Evolutionary conservation across 2,797 vertebrate species (phyloP).

Genomic region (Siniperca obscura): DNA sequence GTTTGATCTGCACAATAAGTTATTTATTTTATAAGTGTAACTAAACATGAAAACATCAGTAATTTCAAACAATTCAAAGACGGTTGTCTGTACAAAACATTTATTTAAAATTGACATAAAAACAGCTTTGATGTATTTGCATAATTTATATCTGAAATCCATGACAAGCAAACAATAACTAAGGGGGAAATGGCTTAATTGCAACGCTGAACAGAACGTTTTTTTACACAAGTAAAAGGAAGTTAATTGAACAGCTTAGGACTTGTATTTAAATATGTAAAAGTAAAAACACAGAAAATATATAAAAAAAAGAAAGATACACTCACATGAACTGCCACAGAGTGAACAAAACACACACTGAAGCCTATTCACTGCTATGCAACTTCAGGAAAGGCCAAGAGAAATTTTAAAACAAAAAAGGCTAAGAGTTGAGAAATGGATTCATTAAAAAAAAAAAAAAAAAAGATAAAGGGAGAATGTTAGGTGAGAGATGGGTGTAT

Average conservation of each 20-base stretch:
- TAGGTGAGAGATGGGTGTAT: constrained; percentile 14
- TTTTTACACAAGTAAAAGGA: constrained; percentile 34
- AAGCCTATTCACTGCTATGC: constrained; percentile 34
- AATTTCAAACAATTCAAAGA: constrained; percentile 11
- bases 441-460: neutral
- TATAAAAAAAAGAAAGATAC: constrained; percentile 32
- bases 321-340: constrained; percentile 42
- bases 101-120: constrained; percentile 84
- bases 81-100: constrained; percentile 80
- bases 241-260: constrained; percentile 57
- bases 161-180: constrained; percentile 76
- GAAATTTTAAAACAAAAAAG: constrained; percentile 7
- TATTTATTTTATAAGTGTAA: neutral
- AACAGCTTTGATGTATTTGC: constrained; percentile 77
- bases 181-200: constrained; percentile 53
- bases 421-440: constrained; percentile 25
- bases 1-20: neutral
- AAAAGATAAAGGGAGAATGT: constrained; percentile 4
- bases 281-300: constrained; percentile 51
- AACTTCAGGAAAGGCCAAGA: constrained; percentile 45
- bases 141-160: constrained; percentile 80
- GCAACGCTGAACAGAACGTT: constrained; percentile 37
- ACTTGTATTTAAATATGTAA: constrained; percentile 55
- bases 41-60: constrained; percentile 10
- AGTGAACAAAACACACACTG: constrained; percentile 54